Evolutionary conservation across 2,113 vertebrate species (phyloP).

Genomic region (Pomatostomus ruficeps): DNA sequence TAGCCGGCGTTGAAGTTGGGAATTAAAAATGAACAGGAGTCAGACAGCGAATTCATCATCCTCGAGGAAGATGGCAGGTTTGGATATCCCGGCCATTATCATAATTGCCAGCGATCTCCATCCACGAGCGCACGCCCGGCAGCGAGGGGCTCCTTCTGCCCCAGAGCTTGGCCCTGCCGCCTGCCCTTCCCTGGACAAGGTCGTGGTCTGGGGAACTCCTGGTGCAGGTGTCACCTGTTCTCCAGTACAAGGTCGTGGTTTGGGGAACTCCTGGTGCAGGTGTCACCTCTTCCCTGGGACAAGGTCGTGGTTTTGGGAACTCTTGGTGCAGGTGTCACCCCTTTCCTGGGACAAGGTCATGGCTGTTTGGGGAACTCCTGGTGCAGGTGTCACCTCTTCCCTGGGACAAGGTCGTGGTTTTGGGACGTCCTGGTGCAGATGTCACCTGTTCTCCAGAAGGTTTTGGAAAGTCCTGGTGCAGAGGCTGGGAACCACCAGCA

Average conservation of each 20-base stretch:
- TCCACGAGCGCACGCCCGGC: neutral
- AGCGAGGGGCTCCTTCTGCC: neutral
- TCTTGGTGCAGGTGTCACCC: neutral
- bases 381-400: neutral
- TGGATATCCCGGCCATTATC: conserved; percentile 16
- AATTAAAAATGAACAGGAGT: conserved; percentile 58
- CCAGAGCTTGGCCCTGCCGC: neutral
- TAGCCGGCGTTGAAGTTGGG: neutral
- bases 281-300: accelerated
- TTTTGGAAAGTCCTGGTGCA: neutral
- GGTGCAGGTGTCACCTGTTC: neutral
- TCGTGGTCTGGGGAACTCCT: neutral
- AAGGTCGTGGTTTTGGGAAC: neutral
- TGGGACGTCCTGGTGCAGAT: neutral
- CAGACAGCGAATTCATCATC: conserved; percentile 55
- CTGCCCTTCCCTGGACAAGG: neutral
- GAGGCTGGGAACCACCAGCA: neutral
- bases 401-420: no score
- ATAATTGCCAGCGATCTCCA: conserved; percentile 20
- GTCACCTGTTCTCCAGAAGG: no score
- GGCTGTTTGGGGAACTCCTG: neutral
- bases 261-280: neutral
- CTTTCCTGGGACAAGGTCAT: neutral
- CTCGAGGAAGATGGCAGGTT: conserved; percentile 7
- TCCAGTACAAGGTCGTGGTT: neutral